A percentile compares a stretch with the other conserved stretches of the same genome.
Conservation (phyloP, 2,113 vertebrate species). For the Brachypodius melanocephalos region DNA sequence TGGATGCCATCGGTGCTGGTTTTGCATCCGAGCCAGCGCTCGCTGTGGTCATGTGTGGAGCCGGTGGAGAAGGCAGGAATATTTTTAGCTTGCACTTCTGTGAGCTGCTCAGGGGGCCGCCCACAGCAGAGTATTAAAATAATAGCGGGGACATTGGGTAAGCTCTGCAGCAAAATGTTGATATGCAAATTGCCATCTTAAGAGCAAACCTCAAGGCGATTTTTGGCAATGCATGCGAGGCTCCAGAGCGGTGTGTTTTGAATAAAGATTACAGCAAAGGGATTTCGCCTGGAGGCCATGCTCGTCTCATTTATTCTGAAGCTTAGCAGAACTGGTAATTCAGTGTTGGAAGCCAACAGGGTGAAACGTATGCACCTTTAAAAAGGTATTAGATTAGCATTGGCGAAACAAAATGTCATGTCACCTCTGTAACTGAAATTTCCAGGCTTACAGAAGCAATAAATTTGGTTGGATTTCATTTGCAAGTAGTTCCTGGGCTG, state of each 20-base stretch:
- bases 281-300: neutral
- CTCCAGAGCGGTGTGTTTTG: neutral
- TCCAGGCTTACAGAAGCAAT: neutral
- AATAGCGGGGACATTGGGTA: neutral
- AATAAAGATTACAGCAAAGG: slow-evolving; percentile 40
- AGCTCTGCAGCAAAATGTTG: slow-evolving; percentile 24
- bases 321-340: slow-evolving; percentile 16
- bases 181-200: slow-evolving; percentile 46
- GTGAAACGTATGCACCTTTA: slow-evolving; percentile 5
- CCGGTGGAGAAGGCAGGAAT: neutral
- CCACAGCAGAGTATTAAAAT: slow-evolving; percentile 36
- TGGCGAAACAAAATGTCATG: neutral
- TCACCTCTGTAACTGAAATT: neutral
- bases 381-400: slow-evolving; percentile 16
- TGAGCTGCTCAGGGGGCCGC: neutral
- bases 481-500: neutral
- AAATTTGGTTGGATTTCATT: neutral
- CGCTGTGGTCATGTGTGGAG: neutral
- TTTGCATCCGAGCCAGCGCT: neutral
- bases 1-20: neutral
- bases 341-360: neutral
- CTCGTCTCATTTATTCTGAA: slow-evolving; percentile 21
- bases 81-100: slow-evolving; percentile 36
- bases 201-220: slow-evolving; percentile 30
- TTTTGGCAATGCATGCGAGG: neutral